These are phyloP conservation scores for Apodemia zela DNA, from an alignment of 2,888 invertebrate genomes.

Conservation along the genomic window DNA sequence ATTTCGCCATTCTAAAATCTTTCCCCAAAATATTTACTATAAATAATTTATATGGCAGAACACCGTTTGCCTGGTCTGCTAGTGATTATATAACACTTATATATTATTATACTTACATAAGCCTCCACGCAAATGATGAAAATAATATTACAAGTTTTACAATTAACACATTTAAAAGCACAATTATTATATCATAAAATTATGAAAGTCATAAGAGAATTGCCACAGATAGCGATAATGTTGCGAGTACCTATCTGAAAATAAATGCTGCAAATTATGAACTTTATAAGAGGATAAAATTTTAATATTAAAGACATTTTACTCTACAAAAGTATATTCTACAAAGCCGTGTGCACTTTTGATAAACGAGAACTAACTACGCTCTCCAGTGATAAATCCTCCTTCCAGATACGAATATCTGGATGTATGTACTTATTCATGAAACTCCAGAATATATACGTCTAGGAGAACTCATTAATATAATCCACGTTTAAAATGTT, in stretches of 20 bases:
- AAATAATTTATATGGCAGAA: no score
- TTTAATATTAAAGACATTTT: conserved; percentile 18
- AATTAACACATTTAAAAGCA: background rate
- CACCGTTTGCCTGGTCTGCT: no score
- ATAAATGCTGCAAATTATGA: conserved; percentile 1
- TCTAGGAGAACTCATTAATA: conserved; percentile 4
- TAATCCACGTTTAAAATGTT: background rate
- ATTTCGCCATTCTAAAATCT: no score
- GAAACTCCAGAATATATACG: conserved; percentile 20
- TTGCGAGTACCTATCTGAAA: conserved; percentile 3
- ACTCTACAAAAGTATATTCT: conserved; percentile 14
- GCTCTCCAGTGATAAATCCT: conserved; percentile 32
- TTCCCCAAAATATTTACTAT: no score
- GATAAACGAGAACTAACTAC: conserved; percentile 30
- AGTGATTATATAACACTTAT: no score
- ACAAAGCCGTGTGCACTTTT: conserved; percentile 26
- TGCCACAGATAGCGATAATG: background rate
- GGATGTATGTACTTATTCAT: conserved; percentile 32
- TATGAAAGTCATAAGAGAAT: background rate
- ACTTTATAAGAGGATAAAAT: conserved; percentile 1
- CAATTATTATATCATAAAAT: background rate
- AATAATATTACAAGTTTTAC: background rate
- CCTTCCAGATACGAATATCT: conserved; percentile 27
- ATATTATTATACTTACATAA: no score
- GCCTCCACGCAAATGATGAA: background rate